Percentiles rank a stretch among this genome's conserved stretches.
Evolutionary conservation across 2,113 vertebrate genomes (phyloP).

Genomic region (Petaurus breviceps): DNA sequence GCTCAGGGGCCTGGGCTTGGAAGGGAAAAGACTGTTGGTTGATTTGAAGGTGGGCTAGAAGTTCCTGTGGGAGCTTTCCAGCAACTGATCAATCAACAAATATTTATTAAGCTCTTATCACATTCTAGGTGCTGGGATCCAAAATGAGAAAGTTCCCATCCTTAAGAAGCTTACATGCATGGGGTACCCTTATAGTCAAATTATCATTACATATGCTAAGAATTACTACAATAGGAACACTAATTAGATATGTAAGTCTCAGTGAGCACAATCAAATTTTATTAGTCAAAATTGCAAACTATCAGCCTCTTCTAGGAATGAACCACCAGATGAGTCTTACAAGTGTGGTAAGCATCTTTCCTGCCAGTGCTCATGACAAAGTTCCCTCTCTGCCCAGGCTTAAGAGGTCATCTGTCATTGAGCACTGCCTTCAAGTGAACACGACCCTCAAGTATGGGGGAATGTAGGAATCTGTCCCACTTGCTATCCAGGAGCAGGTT

Average conservation of each 20-base stretch:
- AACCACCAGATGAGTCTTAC: no score
- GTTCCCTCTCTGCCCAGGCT: neutral
- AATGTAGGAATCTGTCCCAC: no score
- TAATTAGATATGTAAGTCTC: neutral
- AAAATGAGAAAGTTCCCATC: neutral
- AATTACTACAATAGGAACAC: neutral
- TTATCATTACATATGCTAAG: neutral
- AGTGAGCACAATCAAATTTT: neutral
- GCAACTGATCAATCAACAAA: neutral
- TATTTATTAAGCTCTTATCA: neutral
- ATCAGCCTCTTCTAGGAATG: neutral
- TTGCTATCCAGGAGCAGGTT: no score
- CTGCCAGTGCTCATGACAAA: neutral
- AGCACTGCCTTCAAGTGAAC: neutral
- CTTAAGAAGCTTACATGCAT: no score
- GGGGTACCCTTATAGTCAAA: neutral
- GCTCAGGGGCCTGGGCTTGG: no score
- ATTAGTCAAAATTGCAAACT: neutral
- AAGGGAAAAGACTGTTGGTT: neutral
- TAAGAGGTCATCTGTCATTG: neutral
- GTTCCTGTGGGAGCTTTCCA: neutral
- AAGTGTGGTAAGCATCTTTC: neutral
- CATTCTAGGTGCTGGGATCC: neutral
- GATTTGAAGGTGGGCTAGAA: neutral
- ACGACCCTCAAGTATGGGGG: no score